Evolutionary conservation across 2,113 vertebrate species (phyloP).

Genomic region (Sorex fumeus): DNA sequence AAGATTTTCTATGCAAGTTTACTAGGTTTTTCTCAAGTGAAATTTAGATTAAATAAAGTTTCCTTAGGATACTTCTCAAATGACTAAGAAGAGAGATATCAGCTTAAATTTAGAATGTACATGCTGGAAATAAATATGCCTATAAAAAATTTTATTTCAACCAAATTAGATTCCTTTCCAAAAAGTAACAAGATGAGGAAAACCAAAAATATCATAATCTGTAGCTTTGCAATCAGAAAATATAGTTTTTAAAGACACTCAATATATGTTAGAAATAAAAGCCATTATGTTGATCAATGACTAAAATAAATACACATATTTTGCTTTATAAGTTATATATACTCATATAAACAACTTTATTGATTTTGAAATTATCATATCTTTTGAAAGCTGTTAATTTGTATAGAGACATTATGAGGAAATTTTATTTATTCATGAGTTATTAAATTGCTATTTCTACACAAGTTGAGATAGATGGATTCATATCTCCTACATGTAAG

Average conservation of each 20-base stretch:
- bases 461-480: too few relatives aligned
- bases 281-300: not conserved
- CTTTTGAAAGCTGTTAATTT: not conserved
- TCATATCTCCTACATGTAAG: too few relatives aligned
- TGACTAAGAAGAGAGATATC: not conserved
- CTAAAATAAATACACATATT: constrained; percentile 7
- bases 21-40: not conserved
- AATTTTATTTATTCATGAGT: not conserved
- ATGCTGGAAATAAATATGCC: not conserved
- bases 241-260: not conserved
- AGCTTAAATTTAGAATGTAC: not conserved
- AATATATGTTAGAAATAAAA: not conserved
- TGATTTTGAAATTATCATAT: not conserved
- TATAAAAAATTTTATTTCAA: not conserved
- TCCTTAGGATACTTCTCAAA: not conserved
- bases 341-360: not conserved
- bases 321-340: not conserved
- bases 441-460: too few relatives aligned
- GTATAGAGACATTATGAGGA: not conserved
- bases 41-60: not conserved
- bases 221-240: not conserved
- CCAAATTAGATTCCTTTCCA: not conserved
- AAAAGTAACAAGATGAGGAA: not conserved
- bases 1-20: not conserved
- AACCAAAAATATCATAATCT: not conserved